These are phyloP conservation scores for Riparia riparia DNA, from an alignment of 2,113 vertebrate species.

Conservation along the genomic window DNA sequence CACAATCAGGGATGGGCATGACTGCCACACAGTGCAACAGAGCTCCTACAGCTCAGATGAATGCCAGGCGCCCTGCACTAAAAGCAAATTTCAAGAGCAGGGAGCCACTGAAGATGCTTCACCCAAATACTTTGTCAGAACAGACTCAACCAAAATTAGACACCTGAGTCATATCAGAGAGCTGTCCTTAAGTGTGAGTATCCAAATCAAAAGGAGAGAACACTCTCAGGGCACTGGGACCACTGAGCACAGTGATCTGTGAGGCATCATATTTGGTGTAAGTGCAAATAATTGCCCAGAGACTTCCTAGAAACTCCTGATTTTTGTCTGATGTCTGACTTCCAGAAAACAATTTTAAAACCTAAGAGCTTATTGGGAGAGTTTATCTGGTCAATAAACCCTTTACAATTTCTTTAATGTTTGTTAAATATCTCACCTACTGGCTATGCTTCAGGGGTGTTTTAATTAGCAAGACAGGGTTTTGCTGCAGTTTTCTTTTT, in stretches of 20 bases:
- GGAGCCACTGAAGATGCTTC: rapidly evolving
- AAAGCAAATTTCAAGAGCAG: neutral
- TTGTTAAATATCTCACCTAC: neutral
- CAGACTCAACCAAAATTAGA: neutral
- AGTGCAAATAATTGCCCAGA: neutral
- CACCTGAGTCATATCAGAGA: neutral
- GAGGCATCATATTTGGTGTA: neutral
- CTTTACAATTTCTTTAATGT: constrained; percentile 42
- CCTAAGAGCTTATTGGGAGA: neutral
- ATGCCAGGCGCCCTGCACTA: rapidly evolving
- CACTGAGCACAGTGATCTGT: neutral
- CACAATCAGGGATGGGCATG: neutral
- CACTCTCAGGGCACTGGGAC: neutral
- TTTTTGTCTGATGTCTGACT: neutral
- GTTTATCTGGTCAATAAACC: neutral
- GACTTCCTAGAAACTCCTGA: neutral
- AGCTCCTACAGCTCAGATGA: rapidly evolving
- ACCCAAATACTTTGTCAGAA: neutral
- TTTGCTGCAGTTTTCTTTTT: neutral
- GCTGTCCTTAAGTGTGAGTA: neutral
- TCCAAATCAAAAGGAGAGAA: neutral
- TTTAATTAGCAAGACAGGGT: constrained; percentile 24
- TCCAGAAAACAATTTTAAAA: neutral
- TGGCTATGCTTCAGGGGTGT: neutral
- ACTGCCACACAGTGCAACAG: neutral